Evolutionary conservation across 2,113 vertebrate genomes (phyloP).

Genomic region (Pipa parva): DNA sequence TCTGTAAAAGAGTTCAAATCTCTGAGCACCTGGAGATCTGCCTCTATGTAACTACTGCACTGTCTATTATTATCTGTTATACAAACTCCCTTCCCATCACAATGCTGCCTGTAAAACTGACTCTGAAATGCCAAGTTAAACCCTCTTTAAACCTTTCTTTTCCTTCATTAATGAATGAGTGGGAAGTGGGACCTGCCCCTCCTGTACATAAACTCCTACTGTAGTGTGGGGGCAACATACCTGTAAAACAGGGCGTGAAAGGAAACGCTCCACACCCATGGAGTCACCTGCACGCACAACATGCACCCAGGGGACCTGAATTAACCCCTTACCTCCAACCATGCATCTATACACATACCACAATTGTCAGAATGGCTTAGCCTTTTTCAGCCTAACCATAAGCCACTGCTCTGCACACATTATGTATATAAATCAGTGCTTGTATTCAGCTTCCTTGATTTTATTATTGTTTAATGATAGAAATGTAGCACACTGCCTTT

Average conservation of each 20-base stretch:
- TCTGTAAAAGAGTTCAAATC: no score
- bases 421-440: background rate
- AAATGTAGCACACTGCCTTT: background rate
- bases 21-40: background rate
- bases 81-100: background rate
- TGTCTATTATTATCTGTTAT: no score
- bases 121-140: background rate
- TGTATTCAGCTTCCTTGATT: background rate
- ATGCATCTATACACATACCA: background rate
- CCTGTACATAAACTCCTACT: background rate
- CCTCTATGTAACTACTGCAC: no score
- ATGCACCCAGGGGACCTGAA: constrained; percentile 24
- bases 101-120: background rate
- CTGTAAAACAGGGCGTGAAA: constrained; percentile 34
- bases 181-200: constrained; percentile 15
- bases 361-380: no score
- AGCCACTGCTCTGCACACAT: no score
- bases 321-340: constrained; percentile 14
- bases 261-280: constrained; percentile 28
- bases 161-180: constrained; percentile 11
- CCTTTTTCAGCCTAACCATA: no score
- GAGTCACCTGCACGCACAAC: constrained; percentile 1
- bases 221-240: constrained; percentile 29
- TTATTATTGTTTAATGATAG: background rate
- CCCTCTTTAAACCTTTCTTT: background rate